Percentiles rank a stretch among this genome's conserved stretches.
Conservation (phyloP, 2,888 invertebrate genomes). For the Resseliella maxima region DNA sequence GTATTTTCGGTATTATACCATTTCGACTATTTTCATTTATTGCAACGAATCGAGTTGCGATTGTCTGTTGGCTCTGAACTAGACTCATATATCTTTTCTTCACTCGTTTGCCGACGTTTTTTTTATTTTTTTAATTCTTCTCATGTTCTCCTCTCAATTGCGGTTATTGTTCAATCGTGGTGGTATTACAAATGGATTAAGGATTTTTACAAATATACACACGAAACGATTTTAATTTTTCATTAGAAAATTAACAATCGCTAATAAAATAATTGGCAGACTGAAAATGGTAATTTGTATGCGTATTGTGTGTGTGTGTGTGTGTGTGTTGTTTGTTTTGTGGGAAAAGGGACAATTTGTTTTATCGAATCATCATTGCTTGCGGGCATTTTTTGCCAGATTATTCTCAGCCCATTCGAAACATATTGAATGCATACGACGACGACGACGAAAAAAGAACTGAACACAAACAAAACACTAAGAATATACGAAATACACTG, state of each 20-base stretch:
- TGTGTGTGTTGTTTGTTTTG: background rate
- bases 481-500: too few relatives aligned
- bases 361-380: background rate
- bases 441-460: too few relatives aligned
- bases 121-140: background rate
- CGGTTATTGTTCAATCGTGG: background rate
- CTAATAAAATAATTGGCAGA: slow-evolving; percentile 48
- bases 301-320: background rate
- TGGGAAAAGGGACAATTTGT: slow-evolving; percentile 48
- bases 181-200: slow-evolving; percentile 51
- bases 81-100: slow-evolving; percentile 26
- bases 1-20: background rate
- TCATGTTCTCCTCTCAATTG: background rate
- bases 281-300: background rate
- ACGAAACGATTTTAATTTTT: slow-evolving; percentile 14
- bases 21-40: background rate
- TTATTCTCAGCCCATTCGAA: background rate
- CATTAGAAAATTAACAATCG: slow-evolving; percentile 46
- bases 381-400: background rate
- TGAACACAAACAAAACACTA: background rate
- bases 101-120: background rate
- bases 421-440: too few relatives aligned
- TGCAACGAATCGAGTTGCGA: background rate
- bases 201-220: background rate
- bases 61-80: background rate